Conservation (phyloP, 2,113 vertebrate species). For the Excalfactoria chinensis region DNA sequence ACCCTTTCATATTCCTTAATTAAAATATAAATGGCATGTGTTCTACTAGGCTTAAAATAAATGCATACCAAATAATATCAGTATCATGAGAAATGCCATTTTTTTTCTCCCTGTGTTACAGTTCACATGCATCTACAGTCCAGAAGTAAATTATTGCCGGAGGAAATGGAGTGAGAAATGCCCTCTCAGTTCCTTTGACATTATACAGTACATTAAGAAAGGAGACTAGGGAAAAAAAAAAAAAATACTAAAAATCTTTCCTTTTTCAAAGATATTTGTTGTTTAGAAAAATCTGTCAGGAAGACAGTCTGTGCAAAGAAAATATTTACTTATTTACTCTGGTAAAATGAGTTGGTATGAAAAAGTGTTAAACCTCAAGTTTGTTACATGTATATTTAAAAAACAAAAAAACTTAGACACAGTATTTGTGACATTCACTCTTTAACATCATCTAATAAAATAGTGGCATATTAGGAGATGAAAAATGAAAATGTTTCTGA, state of each 20-base stretch:
- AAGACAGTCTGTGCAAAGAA: not conserved
- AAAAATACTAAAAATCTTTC: not conserved
- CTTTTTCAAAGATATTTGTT: not conserved
- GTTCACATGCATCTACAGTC: not conserved
- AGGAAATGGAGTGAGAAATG: constrained; percentile 50
- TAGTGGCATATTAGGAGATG: not conserved
- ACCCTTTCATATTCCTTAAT: not conserved
- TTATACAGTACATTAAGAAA: constrained; percentile 14
- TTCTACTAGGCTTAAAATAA: not conserved
- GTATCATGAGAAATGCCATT: not conserved
- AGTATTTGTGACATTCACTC: not conserved
- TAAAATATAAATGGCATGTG: not conserved
- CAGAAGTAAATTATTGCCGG: constrained; percentile 1
- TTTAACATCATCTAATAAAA: not conserved
- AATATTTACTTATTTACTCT: not conserved
- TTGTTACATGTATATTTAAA: not conserved
- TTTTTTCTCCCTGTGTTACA: not conserved
- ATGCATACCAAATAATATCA: not conserved
- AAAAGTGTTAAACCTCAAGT: not conserved
- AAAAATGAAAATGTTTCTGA: not conserved
- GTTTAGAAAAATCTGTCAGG: not conserved
- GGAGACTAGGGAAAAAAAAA: not conserved
- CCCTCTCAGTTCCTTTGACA: constrained; percentile 15
- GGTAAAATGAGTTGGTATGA: not conserved
- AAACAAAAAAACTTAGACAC: not conserved